Conservation (phyloP, 2,113 vertebrate species). For the Engystomops pustulosus region DNA sequence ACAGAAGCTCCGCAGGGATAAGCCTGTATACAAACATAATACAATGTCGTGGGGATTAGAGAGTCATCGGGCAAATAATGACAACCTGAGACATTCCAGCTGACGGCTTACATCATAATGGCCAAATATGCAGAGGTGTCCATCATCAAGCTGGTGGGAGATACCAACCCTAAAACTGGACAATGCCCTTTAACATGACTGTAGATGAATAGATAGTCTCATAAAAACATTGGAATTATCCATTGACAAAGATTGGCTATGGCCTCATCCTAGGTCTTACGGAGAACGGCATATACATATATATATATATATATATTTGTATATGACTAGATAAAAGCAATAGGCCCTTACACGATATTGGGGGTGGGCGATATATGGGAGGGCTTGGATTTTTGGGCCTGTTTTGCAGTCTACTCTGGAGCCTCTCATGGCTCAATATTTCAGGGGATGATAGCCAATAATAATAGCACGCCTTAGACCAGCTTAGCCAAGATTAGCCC, state of each 20-base stretch:
- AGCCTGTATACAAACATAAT: slow-evolving; percentile 29
- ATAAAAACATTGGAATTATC: no score
- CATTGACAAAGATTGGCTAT: no score
- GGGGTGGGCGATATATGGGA: no score
- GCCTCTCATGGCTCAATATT: neutral
- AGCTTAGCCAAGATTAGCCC: neutral
- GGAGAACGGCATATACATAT: no score
- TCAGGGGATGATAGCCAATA: neutral
- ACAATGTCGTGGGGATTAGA: slow-evolving; percentile 34
- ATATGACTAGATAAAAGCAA: no score
- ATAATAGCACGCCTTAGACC: neutral
- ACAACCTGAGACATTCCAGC: neutral
- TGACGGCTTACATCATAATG: neutral
- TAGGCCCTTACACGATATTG: no score
- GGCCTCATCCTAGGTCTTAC: no score
- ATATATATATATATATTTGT: no score
- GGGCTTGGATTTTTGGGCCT: no score
- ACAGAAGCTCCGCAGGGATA: slow-evolving; percentile 41
- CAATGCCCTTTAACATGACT: neutral
- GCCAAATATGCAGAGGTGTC: neutral
- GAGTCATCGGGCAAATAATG: slow-evolving; percentile 20
- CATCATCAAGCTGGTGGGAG: neutral
- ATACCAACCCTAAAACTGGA: no score
- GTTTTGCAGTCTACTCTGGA: no score
- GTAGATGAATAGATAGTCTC: neutral